Evolutionary conservation across 2,797 vertebrate species (phyloP), one percentile per base, ranked within the genome.

Genomic region (Loriculus beryllinus): DNA sequence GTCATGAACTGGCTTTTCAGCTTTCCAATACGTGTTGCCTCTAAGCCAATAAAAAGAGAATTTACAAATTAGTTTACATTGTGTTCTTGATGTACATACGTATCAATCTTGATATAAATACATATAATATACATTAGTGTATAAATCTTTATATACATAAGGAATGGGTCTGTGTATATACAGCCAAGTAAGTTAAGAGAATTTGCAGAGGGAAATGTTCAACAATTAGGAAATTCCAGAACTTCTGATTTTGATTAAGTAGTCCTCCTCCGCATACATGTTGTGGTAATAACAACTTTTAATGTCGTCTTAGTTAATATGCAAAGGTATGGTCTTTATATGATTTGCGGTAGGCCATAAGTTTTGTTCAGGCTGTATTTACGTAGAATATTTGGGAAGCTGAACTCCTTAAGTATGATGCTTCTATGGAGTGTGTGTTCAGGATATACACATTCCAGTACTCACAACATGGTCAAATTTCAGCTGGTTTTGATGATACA

Each of bases 41-140:
- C 52, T 81, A 56, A 95, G 94, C 92, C 75, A 89, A 72, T 85
- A 86, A 81, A 59, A 40, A 56, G 60, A 80, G 37, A 90, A 79
- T 88, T 89, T 86, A 42, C 19, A 77, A 56, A 72, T 90, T 12
- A 40, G 28, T 63, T 94, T 80, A 71, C 29, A n/a, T 28, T 26
- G 19, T 29, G 26, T 74, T 94, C n/a, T 52, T 39, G n/a, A 42
- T n/a, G 47, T 62, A 90, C 88, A 71, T 57, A 79, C 6, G 12
- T 77, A 10, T 35, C 37, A 39, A n/a, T n/a, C n/a, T 69, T 40
- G 39, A 40, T 40, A 40, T 40, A 40, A 40, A 40, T 40, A 40
- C 39, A 40, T 40, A 40, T 40, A 10, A 60, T 69, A 67, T 77
- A 48, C 3, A 28, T 91, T 63, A 65, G 12, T 40, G 13, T 80